These are phyloP conservation scores for Phortica okadai DNA, from an alignment of 2,888 invertebrate genomes.

Conservation along the genomic window DNA sequence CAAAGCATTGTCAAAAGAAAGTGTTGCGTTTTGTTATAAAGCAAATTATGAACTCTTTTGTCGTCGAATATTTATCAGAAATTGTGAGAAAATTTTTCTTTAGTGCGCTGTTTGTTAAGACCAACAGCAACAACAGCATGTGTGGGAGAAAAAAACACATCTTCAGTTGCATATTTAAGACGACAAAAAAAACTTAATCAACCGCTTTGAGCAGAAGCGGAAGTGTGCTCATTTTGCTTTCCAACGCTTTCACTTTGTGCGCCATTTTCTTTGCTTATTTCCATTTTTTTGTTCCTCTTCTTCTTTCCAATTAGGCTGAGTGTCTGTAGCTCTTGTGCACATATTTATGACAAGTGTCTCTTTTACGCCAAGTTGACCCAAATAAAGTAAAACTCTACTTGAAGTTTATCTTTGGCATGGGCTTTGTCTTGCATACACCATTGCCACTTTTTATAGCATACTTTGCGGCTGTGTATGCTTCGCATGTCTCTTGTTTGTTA, in stretches of 20 bases:
- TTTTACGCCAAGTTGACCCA: slow-evolving; percentile 7
- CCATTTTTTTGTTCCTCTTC: not conserved
- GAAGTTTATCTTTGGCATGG: not conserved
- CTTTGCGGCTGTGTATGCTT: not conserved
- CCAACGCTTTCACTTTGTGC: not conserved
- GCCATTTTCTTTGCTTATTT: not conserved
- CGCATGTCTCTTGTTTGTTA: too few species aligned
- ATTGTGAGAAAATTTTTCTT: too few species aligned
- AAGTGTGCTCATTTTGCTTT: not conserved
- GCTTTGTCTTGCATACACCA: not conserved
- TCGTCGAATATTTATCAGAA: too few species aligned
- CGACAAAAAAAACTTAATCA: not conserved
- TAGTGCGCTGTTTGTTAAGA: too few species aligned
- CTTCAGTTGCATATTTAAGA: not conserved
- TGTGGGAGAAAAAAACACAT: not conserved
- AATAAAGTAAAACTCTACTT: not conserved
- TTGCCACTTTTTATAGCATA: not conserved
- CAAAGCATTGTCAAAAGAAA: slow-evolving; percentile 3
- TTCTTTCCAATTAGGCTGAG: slow-evolving; percentile 10
- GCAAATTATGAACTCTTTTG: too few species aligned
- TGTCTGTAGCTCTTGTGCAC: not conserved
- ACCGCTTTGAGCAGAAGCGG: not conserved
- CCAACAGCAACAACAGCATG: too few species aligned
- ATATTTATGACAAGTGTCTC: not conserved
- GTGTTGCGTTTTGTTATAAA: not conserved